phyloP scores from a whole-genome alignment of 2,113 vertebrate genomes.

The Oryzias javanicus region DNA sequence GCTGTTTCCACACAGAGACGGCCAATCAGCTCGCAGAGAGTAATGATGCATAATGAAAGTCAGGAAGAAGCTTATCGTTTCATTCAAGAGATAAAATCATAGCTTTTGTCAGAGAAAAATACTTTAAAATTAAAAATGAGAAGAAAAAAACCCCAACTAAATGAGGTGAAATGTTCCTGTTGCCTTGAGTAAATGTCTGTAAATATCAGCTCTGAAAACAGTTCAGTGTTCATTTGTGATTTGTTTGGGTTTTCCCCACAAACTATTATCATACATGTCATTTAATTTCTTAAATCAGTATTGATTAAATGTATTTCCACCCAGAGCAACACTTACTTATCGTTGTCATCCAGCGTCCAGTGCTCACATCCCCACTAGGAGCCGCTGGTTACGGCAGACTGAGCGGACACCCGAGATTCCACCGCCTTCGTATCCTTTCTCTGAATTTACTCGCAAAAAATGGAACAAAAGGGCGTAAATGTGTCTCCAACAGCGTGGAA shows the following conservation, averaged over 20 bases:
- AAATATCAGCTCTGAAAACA: too few species aligned
- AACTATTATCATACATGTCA: too few species aligned
- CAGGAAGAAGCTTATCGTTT: slow-evolving; percentile 50
- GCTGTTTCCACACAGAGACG: slow-evolving; percentile 76
- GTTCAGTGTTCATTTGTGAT: too few species aligned
- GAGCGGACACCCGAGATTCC: neutral
- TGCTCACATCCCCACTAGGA: slow-evolving; percentile 4
- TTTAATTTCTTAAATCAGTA: too few species aligned
- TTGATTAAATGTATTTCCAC: too few species aligned
- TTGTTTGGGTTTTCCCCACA: too few species aligned
- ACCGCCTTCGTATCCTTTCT: neutral
- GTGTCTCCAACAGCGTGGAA: neutral
- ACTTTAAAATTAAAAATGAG: neutral
- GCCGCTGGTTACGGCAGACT: neutral
- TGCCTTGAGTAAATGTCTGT: too few species aligned
- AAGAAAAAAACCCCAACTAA: too few species aligned
- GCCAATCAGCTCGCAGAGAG: slow-evolving; percentile 64
- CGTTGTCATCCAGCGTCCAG: neutral
- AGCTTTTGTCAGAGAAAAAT: neutral
- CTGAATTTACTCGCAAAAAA: neutral
- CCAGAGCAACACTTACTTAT: neutral
- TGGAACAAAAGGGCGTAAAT: neutral
- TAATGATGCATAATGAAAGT: slow-evolving; percentile 63
- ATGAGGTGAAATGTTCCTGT: too few species aligned
- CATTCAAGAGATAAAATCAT: slow-evolving; percentile 3